Conservation (phyloP, 2,113 vertebrate genomes). For the Strigops habroptila region DNA sequence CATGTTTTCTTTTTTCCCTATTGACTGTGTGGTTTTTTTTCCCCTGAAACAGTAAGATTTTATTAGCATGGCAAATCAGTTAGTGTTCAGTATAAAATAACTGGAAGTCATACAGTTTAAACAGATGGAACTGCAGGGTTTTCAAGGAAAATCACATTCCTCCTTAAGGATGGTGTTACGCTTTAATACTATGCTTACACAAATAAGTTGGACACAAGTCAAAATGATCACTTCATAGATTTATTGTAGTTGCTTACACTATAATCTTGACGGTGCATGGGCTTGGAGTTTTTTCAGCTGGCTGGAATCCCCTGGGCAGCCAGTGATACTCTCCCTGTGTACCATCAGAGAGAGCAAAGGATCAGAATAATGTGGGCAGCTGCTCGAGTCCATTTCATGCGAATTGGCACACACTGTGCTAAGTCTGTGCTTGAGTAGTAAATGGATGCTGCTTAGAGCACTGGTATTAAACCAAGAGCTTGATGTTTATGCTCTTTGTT, state of each 20-base stretch:
- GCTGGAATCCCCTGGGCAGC: neutral
- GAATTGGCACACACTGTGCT: neutral
- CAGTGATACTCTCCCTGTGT: neutral
- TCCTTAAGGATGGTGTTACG: neutral
- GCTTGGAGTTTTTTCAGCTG: neutral
- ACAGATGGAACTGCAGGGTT: neutral
- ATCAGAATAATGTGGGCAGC: neutral
- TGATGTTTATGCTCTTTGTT: neutral
- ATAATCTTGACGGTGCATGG: neutral
- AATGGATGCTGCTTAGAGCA: neutral
- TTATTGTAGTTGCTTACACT: neutral
- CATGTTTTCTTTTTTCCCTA: neutral
- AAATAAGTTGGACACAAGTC: neutral
- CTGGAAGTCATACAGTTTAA: neutral
- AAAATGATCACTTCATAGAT: neutral
- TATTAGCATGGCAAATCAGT: neutral
- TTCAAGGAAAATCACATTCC: neutral
- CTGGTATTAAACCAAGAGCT: neutral
- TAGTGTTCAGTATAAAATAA: neutral
- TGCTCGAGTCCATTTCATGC: neutral
- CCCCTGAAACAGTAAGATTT: neutral
- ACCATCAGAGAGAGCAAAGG: neutral
- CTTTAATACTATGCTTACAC: neutral
- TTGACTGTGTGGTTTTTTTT: neutral
- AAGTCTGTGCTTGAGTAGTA: neutral